Percentiles rank a stretch among this genome's conserved stretches.
phyloP scores from a whole-genome alignment of 2,888 invertebrate genomes.

The Nymphalis c-album region DNA sequence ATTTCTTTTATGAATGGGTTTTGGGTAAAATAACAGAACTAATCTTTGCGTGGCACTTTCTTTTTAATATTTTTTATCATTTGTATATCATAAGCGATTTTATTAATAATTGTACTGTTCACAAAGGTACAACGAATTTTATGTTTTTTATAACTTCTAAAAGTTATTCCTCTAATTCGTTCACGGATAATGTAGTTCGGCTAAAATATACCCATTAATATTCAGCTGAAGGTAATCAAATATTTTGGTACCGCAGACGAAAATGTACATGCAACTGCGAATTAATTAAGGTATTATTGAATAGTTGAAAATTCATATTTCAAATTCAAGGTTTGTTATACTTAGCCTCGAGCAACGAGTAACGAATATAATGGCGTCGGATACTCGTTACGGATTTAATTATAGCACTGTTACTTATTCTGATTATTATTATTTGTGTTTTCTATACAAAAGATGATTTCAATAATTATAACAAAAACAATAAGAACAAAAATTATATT shows the following conservation, averaged over 20 bases:
- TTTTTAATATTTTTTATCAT: too few relatives aligned
- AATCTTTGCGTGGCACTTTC: too few relatives aligned
- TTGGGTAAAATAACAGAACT: too few relatives aligned
- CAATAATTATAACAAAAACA: too few relatives aligned
- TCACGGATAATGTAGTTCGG: neutral
- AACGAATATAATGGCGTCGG: constrained; percentile 3
- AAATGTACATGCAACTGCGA: constrained; percentile 23
- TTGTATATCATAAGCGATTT: too few relatives aligned
- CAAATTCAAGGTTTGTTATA: constrained; percentile 24
- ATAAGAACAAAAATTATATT: too few relatives aligned
- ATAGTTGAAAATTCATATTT: constrained; percentile 33
- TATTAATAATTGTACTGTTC: too few relatives aligned
- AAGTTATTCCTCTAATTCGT: too few relatives aligned
- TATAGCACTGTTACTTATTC: constrained; percentile 4
- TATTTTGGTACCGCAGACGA: constrained; percentile 20
- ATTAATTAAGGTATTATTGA: constrained; percentile 30
- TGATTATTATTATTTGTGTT: neutral
- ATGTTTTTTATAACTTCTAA: too few relatives aligned
- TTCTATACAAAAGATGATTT: neutral
- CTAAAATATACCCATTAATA: neutral
- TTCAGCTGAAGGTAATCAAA: neutral
- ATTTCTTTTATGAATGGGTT: too few relatives aligned
- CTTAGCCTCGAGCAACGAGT: constrained; percentile 15
- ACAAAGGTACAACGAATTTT: too few relatives aligned
- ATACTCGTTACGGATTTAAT: neutral